Base-by-base conservation (phyloP, 2,797 vertebrate species). In the Megaceryle alcyon region DNA sequence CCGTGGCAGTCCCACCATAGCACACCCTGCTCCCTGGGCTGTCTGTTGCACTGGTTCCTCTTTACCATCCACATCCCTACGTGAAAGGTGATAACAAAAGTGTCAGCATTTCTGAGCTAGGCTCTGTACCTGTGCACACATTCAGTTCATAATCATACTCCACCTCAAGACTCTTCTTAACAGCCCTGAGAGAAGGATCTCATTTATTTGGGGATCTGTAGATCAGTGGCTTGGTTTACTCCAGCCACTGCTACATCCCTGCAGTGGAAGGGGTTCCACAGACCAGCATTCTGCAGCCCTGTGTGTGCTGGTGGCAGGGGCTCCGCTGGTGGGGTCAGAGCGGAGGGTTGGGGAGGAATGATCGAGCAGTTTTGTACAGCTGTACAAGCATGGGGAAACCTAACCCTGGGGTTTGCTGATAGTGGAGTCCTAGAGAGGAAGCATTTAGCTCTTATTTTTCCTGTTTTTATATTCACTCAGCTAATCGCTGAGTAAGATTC, bases 371-470 rank as follows among this genome's bases (percentile, higher is more conserved):
- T 92, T 46, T 26, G 26, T 76, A 69, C 93, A 94, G 95, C 92
- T 96, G 95, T 90, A 78, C 90, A 95, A 97, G 92, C 93, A 93
- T 4, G 11, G 48, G 60, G 73, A 90, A 92, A 81, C 37, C 59
- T 69, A 82, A 69, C 80, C 82, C 33, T 88, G 3, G 16, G 33
- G 91, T 94, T 90, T 90, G 56, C 56, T 92, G 33, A 57, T 73
- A 63, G 66, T 80, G 88, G 81, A 93, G 35, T 94, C 66, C 78
- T 73, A 49, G 79, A 84, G 83, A 90, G 92, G 93, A 96, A 96
- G 82, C 46, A 90, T 80, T 95, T 82, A 60, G 66, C 39, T 88
- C 83, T 82, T 82, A 88, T 94, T 97, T 97, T 96, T 96, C 88
- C 93, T 96, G 93, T 6, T 82, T 96, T 94, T 70, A 88, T 63